Evolutionary conservation across 2,888 invertebrate genomes (phyloP).

Genomic region (Oscheius sp.): DNA sequence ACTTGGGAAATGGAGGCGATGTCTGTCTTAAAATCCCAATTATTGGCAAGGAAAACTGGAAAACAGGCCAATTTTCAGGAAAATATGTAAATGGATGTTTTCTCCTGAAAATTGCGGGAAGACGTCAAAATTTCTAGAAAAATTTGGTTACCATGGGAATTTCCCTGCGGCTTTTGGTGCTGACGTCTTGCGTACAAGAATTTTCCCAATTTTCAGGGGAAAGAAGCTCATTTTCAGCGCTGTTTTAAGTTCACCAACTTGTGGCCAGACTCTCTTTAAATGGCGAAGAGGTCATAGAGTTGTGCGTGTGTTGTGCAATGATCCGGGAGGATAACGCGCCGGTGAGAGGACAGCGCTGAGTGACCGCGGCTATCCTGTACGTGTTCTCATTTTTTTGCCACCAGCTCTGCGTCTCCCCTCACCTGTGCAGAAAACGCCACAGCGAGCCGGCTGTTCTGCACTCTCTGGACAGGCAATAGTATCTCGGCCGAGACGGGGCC

Average conservation of each 20-base stretch:
- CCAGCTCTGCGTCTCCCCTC: slow-evolving; percentile 11
- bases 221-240: too few relatives aligned
- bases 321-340: not conserved
- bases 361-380: slow-evolving; percentile 19
- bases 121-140: not conserved
- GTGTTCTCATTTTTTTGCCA: slow-evolving; percentile 14
- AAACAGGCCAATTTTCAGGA: not conserved
- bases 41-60: not conserved
- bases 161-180: not conserved
- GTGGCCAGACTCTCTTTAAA: not conserved
- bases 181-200: not conserved
- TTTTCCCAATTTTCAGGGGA: not conserved
- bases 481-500: not conserved
- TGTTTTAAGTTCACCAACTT: not conserved
- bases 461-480: not conserved
- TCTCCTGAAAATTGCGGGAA: not conserved
- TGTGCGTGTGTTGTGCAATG: slow-evolving; percentile 2
- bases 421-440: not conserved
- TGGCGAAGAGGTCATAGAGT: too few relatives aligned
- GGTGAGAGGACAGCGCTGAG: not conserved
- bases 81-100: not conserved
- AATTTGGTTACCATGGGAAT: not conserved
- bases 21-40: not conserved
- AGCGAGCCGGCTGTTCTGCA: not conserved
- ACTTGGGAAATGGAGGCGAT: not conserved